A percentile compares a stretch with the other conserved stretches of the same genome.
phyloP scores from a whole-genome alignment of 2,797 vertebrate species.

The Alosa sapidissima region DNA sequence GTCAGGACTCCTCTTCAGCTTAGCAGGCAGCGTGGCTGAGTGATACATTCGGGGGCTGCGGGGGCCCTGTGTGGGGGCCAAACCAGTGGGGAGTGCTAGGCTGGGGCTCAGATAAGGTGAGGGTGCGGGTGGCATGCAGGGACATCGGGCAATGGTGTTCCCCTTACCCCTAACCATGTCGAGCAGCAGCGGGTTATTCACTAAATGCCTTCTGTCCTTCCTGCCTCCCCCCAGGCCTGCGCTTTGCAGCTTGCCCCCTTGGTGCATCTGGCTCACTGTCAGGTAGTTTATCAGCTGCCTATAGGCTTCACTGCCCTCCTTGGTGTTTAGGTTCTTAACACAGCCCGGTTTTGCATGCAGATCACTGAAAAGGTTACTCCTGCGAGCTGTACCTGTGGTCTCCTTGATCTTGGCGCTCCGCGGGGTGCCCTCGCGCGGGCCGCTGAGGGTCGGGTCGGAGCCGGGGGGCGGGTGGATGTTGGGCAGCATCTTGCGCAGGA shows the following conservation, averaged over 20 bases:
- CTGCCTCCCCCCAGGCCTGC: constrained; percentile 71
- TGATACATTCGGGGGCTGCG: constrained; percentile 61
- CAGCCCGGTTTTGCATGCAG: constrained; percentile 68
- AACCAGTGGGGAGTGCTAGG: constrained; percentile 47
- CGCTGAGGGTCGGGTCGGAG: constrained; percentile 78
- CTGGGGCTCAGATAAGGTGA: constrained; percentile 67
- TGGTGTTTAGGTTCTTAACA: constrained; percentile 67
- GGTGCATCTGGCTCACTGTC: constrained; percentile 78
- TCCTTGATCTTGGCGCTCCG: constrained; percentile 91
- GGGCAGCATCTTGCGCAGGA: constrained; percentile 89
- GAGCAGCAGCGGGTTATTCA: constrained; percentile 70
- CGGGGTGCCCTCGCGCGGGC: constrained; percentile 79
- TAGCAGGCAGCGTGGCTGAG: constrained; percentile 76
- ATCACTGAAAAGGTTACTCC: constrained; percentile 66
- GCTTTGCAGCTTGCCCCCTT: constrained; percentile 73
- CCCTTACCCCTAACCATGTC: constrained; percentile 73
- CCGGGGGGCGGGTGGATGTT: constrained; percentile 82
- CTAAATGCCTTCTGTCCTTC: constrained; percentile 73
- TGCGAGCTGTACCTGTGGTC: constrained; percentile 85
- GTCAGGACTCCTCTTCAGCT: constrained; percentile 73
- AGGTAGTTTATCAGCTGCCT: constrained; percentile 76
- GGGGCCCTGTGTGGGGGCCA: constrained; percentile 49
- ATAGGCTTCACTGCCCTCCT: constrained; percentile 74
- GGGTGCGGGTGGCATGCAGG: constrained; percentile 70
- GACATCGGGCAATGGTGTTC: constrained; percentile 65